Conservation (phyloP, 1,140 invertebrate genomes). For the Oryctes rhinoceros region DNA sequence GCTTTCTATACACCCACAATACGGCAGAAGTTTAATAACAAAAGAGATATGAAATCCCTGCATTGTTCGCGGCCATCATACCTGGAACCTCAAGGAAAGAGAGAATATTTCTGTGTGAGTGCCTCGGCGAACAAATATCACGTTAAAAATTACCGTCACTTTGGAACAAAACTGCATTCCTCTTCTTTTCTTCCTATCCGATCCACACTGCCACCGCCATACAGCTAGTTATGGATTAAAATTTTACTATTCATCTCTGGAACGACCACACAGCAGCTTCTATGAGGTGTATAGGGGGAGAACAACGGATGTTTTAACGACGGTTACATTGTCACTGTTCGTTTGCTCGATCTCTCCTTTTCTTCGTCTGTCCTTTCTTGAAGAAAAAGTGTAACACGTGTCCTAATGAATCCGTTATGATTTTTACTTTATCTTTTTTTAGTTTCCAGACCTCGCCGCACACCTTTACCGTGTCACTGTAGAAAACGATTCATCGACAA, state of each 20-base stretch:
- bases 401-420: slow-evolving; percentile 32
- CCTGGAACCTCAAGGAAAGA: slow-evolving; percentile 9
- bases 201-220: slow-evolving; percentile 25
- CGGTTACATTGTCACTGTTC: slow-evolving; percentile 26
- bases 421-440: slow-evolving; percentile 7
- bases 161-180: slow-evolving; percentile 32
- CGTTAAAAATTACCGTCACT: slow-evolving; percentile 36
- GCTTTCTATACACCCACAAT: slow-evolving; percentile 27
- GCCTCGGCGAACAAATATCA: slow-evolving; percentile 28
- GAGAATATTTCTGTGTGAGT: neutral
- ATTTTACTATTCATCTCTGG: slow-evolving; percentile 33
- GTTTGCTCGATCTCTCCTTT: slow-evolving; percentile 15
- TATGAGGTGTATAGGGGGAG: neutral
- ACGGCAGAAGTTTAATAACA: slow-evolving; percentile 33
- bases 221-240: slow-evolving; percentile 37
- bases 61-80: slow-evolving; percentile 25
- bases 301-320: neutral
- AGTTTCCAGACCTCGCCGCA: neutral
- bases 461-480: neutral
- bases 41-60: slow-evolving; percentile 35
- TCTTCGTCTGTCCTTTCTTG: slow-evolving; percentile 27
- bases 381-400: slow-evolving; percentile 32
- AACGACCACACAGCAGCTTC: slow-evolving; percentile 23
- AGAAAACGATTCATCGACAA: neutral
- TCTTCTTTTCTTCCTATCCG: slow-evolving; percentile 21